A percentile compares a stretch with the other conserved stretches of the same genome.
These are phyloP conservation scores for Phataginus tricuspis DNA, from an alignment of 2,797 vertebrate genomes.

Conservation along the genomic window DNA sequence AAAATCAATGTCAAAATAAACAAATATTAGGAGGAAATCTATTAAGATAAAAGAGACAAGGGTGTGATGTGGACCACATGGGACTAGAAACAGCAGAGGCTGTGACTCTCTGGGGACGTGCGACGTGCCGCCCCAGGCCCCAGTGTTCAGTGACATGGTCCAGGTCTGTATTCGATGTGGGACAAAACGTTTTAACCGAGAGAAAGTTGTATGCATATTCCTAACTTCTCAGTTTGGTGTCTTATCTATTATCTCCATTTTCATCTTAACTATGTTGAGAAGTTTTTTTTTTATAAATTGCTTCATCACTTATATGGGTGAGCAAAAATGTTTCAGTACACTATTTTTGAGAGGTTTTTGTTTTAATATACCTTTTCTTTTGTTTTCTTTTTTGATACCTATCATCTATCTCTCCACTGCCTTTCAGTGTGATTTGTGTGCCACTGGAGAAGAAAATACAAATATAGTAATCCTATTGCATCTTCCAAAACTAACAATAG, in stretches of 20 bases:
- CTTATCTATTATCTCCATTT: neutral
- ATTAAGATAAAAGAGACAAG: accelerated
- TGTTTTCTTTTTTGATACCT: neutral
- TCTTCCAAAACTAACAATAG: conserved; percentile 45
- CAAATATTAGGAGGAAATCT: no score
- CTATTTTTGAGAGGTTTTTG: neutral
- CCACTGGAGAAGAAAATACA: neutral
- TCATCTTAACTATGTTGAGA: neutral
- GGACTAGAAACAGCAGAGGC: accelerated
- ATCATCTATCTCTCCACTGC: neutral
- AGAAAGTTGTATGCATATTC: neutral
- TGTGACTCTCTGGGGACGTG: no score
- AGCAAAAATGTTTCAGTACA: no score
- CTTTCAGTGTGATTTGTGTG: neutral
- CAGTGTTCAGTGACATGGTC: neutral
- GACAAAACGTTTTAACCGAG: neutral
- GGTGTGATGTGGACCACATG: accelerated
- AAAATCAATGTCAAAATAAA: neutral
- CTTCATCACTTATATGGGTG: neutral
- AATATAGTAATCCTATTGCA: neutral
- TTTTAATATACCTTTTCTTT: neutral
- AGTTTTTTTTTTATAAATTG: neutral
- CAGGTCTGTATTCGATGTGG: accelerated
- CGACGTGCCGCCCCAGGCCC: no score
- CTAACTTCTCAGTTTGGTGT: accelerated